Conservation (phyloP, 2,888 invertebrate species). For the Thumatha senex region DNA sequence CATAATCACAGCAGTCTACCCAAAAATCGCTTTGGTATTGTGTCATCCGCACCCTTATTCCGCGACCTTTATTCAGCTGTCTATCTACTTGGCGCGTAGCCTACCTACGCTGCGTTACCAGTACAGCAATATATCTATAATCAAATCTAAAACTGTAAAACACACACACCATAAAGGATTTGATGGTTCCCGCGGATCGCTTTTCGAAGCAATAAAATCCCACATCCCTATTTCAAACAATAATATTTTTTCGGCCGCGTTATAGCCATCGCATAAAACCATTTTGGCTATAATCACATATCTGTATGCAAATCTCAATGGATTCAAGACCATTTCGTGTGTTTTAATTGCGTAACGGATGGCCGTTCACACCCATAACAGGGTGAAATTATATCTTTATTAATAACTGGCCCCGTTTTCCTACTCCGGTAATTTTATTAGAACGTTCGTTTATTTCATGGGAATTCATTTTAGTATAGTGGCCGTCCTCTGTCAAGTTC, state of each 20-base stretch:
- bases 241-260: constrained; percentile 31
- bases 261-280: constrained; percentile 46
- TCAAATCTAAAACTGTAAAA: too few species aligned
- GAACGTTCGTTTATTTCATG: constrained; percentile 33
- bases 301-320: constrained; percentile 77
- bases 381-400: constrained; percentile 64
- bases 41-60: too few species aligned
- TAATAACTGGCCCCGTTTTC: constrained; percentile 51
- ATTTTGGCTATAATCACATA: constrained; percentile 66
- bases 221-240: constrained; percentile 17
- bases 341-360: constrained; percentile 70
- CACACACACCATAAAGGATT: too few species aligned
- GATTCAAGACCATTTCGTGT: constrained; percentile 57
- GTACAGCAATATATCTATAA: too few species aligned
- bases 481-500: constrained; percentile 5
- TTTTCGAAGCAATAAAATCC: constrained; percentile 30
- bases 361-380: constrained; percentile 60
- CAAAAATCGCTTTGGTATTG: too few species aligned
- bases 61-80: too few species aligned
- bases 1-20: too few species aligned
- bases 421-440: constrained; percentile 53
- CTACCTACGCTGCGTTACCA: too few species aligned
- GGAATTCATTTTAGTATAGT: constrained; percentile 14
- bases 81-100: too few species aligned
- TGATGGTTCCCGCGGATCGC: constrained; percentile 1